phyloP scores from a whole-genome alignment of 2,888 invertebrate species.

The Asteroscopus sphinx region DNA sequence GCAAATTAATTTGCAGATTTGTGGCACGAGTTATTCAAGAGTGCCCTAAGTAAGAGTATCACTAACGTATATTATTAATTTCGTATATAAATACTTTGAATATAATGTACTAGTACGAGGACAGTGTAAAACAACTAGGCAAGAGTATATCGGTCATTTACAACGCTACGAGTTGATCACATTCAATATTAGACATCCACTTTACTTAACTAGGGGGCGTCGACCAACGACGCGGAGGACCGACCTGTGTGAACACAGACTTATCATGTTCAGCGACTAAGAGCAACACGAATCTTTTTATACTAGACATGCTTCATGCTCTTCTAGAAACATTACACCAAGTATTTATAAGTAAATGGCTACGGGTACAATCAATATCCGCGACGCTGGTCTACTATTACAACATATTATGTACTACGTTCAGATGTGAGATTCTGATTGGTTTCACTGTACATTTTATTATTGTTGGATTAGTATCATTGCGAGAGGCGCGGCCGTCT shows the following conservation, averaged over 20 bases:
- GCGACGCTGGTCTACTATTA: neutral
- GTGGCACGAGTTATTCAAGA: conserved; percentile 35
- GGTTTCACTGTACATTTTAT: neutral
- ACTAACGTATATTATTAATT: neutral
- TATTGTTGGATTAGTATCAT: neutral
- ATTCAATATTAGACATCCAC: conserved; percentile 26
- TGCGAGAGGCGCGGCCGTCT: conserved; percentile 2
- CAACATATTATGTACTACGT: conserved; percentile 13
- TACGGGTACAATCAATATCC: no score
- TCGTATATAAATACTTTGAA: conserved; percentile 3
- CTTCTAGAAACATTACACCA: neutral
- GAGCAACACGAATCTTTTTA: no score
- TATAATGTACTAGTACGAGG: conserved; percentile 13
- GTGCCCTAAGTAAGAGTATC: neutral
- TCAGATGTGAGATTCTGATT: conserved; percentile 22
- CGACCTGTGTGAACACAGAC: no score
- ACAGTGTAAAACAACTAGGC: conserved; percentile 24
- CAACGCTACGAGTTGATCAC: conserved; percentile 30
- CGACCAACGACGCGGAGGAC: neutral
- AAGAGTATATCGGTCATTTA: conserved; percentile 44
- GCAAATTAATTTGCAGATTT: no score
- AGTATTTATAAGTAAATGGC: neutral
- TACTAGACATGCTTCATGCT: no score
- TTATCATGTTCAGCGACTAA: no score
- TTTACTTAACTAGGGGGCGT: neutral